These are phyloP conservation scores for Ganaspis sp. DNA, from an alignment of 1,140 invertebrate species.

Conservation along the genomic window DNA sequence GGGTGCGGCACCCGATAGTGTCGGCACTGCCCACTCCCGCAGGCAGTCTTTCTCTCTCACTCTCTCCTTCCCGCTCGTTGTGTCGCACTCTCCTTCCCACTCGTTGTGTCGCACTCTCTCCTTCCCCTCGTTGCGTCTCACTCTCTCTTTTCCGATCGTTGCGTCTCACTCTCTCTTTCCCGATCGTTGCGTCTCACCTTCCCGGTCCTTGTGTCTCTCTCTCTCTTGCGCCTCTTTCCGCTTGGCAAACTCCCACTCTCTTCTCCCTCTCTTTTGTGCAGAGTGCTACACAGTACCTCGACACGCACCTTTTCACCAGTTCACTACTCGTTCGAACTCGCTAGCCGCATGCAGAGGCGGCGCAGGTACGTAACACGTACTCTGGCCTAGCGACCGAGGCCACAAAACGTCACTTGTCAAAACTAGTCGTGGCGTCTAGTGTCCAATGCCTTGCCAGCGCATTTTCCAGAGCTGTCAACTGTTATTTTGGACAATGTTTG, in stretches of 20 bases:
- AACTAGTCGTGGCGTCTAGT: not conserved
- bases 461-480: too few relatives aligned
- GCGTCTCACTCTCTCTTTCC: constrained; percentile 50
- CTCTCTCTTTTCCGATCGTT: constrained; percentile 48
- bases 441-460: too few relatives aligned
- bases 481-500: too few relatives aligned
- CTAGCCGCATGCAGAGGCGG: constrained; percentile 22
- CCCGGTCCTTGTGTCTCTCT: constrained; percentile 42
- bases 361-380: not conserved
- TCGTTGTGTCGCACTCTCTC: constrained; percentile 42
- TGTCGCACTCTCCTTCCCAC: constrained; percentile 45
- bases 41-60: constrained; percentile 36
- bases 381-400: not conserved
- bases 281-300: constrained; percentile 31
- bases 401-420: constrained; percentile 15
- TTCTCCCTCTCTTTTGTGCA: not conserved
- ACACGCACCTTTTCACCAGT: constrained; percentile 35
- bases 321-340: constrained; percentile 4
- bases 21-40: constrained; percentile 47
- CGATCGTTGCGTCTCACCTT: too few relatives aligned
- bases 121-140: constrained; percentile 50
- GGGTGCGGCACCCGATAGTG: constrained; percentile 45
- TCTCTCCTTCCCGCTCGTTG: constrained; percentile 49
- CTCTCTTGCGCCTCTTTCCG: not conserved
- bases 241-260: constrained; percentile 7